Percentiles rank a stretch among this genome's conserved stretches.
Conservation (phyloP, 2,888 invertebrate species). For the Hypsopygia costalis region DNA sequence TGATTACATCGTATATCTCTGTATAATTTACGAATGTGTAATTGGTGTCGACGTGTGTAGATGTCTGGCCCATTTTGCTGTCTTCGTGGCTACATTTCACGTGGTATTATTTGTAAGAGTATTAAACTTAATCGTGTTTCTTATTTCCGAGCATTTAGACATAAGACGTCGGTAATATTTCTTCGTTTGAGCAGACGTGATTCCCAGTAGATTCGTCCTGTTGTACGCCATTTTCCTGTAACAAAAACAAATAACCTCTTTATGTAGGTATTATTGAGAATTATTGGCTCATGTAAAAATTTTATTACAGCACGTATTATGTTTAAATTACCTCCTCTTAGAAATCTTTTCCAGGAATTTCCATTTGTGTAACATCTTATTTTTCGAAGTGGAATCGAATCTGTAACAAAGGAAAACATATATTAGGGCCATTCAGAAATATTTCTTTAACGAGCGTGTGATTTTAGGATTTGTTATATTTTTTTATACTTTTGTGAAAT, state of each 20-base stretch:
- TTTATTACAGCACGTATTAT: not conserved
- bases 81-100: slow-evolving; percentile 53
- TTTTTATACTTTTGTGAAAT: slow-evolving; percentile 7
- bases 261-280: slow-evolving; percentile 26
- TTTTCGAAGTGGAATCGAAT: slow-evolving; percentile 41
- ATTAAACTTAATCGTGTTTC: slow-evolving; percentile 25
- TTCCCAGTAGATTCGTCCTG: slow-evolving; percentile 38
- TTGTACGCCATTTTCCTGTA: slow-evolving; percentile 57
- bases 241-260: slow-evolving; percentile 42
- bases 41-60: slow-evolving; percentile 52
- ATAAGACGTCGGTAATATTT: slow-evolving; percentile 31
- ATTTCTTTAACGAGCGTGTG: slow-evolving; percentile 16
- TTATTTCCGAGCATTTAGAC: slow-evolving; percentile 32
- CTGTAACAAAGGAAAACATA: slow-evolving; percentile 56
- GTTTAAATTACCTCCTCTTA: slow-evolving; percentile 39
- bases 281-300: not conserved
- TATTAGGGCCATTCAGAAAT: slow-evolving; percentile 27
- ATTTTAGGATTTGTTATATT: slow-evolving; percentile 12
- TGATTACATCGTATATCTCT: slow-evolving; percentile 43
- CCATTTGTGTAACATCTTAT: slow-evolving; percentile 59
- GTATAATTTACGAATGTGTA: slow-evolving; percentile 52
- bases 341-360: slow-evolving; percentile 46
- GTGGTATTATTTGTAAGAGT: slow-evolving; percentile 35
- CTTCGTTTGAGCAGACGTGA: slow-evolving; percentile 35
- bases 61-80: slow-evolving; percentile 63